Evolutionary conservation across 2,888 invertebrate species (phyloP).

Genomic region (Eupithecia insigniata): DNA sequence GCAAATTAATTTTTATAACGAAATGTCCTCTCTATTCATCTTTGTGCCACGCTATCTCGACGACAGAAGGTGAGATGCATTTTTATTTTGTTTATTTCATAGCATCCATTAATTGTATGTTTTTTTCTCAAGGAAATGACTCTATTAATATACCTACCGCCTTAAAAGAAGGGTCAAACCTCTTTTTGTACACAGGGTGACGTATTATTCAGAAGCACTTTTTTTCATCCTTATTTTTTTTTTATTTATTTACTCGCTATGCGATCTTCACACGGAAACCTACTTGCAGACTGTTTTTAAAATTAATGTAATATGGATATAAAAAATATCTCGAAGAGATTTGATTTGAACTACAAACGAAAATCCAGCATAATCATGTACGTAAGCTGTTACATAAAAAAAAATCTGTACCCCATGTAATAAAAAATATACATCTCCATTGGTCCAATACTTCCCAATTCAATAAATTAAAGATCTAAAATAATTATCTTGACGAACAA

Average conservation of each 20-base stretch:
- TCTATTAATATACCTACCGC: slow-evolving; percentile 67
- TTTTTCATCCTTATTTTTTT: not conserved
- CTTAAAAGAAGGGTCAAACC: not conserved
- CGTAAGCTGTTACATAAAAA: too few relatives aligned
- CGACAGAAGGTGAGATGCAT: slow-evolving; percentile 60
- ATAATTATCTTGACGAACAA: too few relatives aligned
- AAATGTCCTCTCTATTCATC: slow-evolving; percentile 12
- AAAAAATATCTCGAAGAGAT: too few relatives aligned
- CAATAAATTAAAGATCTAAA: too few relatives aligned
- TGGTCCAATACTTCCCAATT: too few relatives aligned
- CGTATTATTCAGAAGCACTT: not conserved
- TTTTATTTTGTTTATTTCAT: slow-evolving; percentile 71
- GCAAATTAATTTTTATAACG: not conserved
- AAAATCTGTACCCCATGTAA: too few relatives aligned
- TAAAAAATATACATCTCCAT: not conserved
- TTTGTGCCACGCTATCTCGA: slow-evolving; percentile 47
- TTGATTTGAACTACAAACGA: too few relatives aligned
- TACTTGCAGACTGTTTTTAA: not conserved
- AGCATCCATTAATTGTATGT: slow-evolving; percentile 69
- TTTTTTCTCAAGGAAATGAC: slow-evolving; percentile 61
- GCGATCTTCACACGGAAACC: not conserved
- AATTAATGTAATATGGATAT: too few relatives aligned
- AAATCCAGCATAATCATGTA: not conserved
- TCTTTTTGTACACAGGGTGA: not conserved
- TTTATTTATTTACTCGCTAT: not conserved